Conservation (phyloP, 2,888 invertebrate genomes). For the Leucoma salicis region DNA sequence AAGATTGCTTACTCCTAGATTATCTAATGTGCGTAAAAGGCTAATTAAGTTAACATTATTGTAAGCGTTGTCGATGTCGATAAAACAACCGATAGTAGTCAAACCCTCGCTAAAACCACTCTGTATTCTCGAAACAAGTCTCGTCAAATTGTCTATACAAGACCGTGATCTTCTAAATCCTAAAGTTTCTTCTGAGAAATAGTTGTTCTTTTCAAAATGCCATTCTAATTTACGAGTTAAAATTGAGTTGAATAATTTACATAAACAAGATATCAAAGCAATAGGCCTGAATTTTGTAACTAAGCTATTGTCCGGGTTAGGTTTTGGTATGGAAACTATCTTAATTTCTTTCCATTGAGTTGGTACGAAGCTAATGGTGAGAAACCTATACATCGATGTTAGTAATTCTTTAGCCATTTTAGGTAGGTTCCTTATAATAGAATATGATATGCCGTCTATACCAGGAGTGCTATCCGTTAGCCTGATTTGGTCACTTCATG, state of each 20-base stretch:
- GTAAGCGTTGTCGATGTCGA: too few species aligned
- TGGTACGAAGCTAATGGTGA: constrained; percentile 8
- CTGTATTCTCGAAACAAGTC: constrained; percentile 11
- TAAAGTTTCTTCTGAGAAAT: constrained; percentile 10
- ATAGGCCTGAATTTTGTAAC: constrained; percentile 15
- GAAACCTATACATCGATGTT: constrained; percentile 11
- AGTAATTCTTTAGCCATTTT: constrained; percentile 5
- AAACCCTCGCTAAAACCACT: constrained; percentile 13
- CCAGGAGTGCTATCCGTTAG: constrained; percentile 19
- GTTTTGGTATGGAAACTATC: constrained; percentile 25
- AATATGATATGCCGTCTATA: constrained; percentile 14
- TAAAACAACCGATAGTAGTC: constrained; percentile 2
- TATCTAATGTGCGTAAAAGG: too few species aligned
- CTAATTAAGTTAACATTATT: too few species aligned
- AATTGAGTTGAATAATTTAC: constrained; percentile 23
- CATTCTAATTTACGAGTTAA: constrained; percentile 22
- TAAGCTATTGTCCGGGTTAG: neutral
- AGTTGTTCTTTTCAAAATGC: constrained; percentile 16
- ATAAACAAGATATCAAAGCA: too few species aligned
- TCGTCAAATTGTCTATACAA: constrained; percentile 8
- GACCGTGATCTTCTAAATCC: constrained; percentile 16
- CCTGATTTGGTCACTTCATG: too few species aligned
- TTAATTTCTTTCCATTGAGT: constrained; percentile 18
- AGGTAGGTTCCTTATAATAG: constrained; percentile 19
- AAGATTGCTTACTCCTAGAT: too few species aligned